Evolutionary conservation across 2,113 vertebrate genomes (phyloP).

Genomic region (Parus major): DNA sequence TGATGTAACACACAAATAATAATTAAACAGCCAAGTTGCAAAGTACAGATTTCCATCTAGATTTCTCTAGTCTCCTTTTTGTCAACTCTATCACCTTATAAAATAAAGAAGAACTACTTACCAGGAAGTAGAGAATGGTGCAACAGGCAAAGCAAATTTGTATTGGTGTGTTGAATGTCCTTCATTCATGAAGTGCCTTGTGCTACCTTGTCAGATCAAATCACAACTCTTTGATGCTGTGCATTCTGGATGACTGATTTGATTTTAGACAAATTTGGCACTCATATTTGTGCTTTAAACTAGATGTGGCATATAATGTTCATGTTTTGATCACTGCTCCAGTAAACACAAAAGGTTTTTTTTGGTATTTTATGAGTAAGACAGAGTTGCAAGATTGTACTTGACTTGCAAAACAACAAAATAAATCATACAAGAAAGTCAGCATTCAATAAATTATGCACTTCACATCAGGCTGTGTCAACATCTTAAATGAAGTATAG

Average conservation of each 20-base stretch:
- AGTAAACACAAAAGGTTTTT: not conserved
- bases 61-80: not conserved
- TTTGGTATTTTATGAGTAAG: not conserved
- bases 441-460: slow-evolving; percentile 29
- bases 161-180: not conserved
- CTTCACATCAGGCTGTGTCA: not conserved
- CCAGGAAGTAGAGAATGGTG: not conserved
- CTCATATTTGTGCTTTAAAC: slow-evolving; percentile 38
- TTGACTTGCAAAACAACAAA: slow-evolving; percentile 52
- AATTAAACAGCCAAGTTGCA: not conserved
- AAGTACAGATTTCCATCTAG: not conserved
- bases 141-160: not conserved
- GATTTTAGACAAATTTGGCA: slow-evolving; percentile 45
- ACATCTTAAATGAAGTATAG: slow-evolving; percentile 28
- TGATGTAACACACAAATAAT: not conserved
- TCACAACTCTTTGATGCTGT: slow-evolving; percentile 15
- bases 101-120: not conserved
- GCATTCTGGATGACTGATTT: slow-evolving; percentile 24
- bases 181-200: not conserved
- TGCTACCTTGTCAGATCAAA: not conserved
- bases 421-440: slow-evolving; percentile 44
- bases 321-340: slow-evolving; percentile 39
- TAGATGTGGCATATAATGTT: slow-evolving; percentile 15
- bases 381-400: not conserved
- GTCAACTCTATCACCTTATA: not conserved